phyloP scores from a whole-genome alignment of 2,797 vertebrate species.

The Vireo griseus region DNA sequence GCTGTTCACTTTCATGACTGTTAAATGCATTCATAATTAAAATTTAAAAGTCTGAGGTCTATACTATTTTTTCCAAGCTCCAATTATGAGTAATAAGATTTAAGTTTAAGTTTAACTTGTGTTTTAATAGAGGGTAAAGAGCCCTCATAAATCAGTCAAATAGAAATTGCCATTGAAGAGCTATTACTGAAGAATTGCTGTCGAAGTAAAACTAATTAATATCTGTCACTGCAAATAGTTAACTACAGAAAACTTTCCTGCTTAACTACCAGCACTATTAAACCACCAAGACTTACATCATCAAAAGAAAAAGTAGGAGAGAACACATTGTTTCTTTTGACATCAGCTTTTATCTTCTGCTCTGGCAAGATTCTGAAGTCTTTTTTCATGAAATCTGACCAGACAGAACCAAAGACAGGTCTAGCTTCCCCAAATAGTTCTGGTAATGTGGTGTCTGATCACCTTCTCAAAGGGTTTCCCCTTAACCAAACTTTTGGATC shows the following conservation, averaged over 20 bases:
- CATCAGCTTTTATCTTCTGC: constrained; percentile 55
- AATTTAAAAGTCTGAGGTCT: constrained; percentile 72
- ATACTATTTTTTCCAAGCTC: constrained; percentile 61
- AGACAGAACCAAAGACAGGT: constrained; percentile 52
- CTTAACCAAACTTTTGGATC: constrained; percentile 18
- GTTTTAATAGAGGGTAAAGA: constrained; percentile 79
- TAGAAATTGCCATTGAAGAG: constrained; percentile 66
- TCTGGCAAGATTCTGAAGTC: constrained; percentile 52
- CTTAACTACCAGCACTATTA: constrained; percentile 63
- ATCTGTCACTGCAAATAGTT: constrained; percentile 66
- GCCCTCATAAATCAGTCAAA: constrained; percentile 75
- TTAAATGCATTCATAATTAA: constrained; percentile 70
- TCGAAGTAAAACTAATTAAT: constrained; percentile 74
- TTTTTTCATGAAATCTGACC: constrained; percentile 51
- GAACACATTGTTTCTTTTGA: constrained; percentile 64
- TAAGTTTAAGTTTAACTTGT: constrained; percentile 75
- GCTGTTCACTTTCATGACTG: constrained; percentile 51
- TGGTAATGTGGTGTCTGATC: constrained; percentile 12
- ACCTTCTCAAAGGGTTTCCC: constrained; percentile 26
- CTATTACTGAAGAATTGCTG: constrained; percentile 66
- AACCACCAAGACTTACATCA: constrained; percentile 55
- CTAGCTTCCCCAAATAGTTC: constrained; percentile 70
- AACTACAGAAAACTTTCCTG: constrained; percentile 65
- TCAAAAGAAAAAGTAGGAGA: constrained; percentile 68
- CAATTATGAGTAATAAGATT: constrained; percentile 75